Evolutionary conservation across 2,797 vertebrate species (phyloP), one percentile per base, ranked within the genome.

Genomic region (Mormyrus proboscirostris): DNA sequence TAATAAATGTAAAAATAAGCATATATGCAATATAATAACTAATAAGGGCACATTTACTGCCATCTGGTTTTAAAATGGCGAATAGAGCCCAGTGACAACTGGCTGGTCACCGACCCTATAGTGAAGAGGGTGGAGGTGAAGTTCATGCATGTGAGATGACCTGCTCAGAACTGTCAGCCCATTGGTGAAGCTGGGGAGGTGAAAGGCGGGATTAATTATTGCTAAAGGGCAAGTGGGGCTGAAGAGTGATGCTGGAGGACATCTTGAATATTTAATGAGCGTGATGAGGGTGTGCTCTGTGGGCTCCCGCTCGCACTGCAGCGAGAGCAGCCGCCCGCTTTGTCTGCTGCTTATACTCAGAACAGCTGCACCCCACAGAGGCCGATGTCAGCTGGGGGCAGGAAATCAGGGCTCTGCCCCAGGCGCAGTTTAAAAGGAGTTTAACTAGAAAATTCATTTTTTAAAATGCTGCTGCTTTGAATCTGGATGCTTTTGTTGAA

Each of bases 11-110:
- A 69, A 79, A 79, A 79, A 86, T 86, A 55, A 86, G 29, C 29
- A 38, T 53, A 29, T 50, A 55, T 57, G 85, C 16, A 38, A 57
- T 55, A 41, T 86, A 41, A 69, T 5, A 86, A 14, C 25, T 22
- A 86, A 33, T 25, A 85, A 25, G 94, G 95, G 96, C 95, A 95
- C 95, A 96, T 95, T 93, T 95, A 96, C 92, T 94, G 93, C 90
- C 91, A 91, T 92, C 93, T 62, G 50, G 33, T 57, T 57, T 57
- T 86, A 95, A 96, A 95, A 96, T 95, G 94, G 49, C n/a, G 29
- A 8, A 91, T 89, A 91, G 90, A 90, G 90, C 2, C 65, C 69
- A 88, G 90, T 92, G 90, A 93, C 93, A 92, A 49, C 92, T 93
- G 91, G 91, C 59, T 92, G 91, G 84, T 89, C 88, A 91, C 16